Percentiles rank a stretch among this genome's conserved stretches.
These are phyloP conservation scores for Pomacea maculata DNA, from an alignment of 1,140 invertebrate species.

Conservation along the genomic window DNA sequence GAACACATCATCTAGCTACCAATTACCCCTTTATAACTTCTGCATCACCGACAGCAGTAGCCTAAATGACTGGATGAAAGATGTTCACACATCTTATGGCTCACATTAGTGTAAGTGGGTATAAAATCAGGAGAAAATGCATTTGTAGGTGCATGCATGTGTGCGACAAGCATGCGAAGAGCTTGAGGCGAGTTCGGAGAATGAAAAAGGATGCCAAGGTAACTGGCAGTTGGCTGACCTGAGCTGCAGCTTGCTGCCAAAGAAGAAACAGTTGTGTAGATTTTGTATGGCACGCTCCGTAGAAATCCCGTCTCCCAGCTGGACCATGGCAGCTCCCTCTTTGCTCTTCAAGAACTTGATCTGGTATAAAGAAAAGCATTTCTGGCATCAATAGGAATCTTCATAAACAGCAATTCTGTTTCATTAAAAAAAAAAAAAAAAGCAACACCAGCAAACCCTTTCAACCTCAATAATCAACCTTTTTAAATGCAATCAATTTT, in stretches of 20 bases:
- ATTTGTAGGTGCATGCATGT: too few species aligned
- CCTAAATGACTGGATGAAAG: too few species aligned
- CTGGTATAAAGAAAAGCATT: slow-evolving; percentile 69
- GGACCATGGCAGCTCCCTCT: slow-evolving; percentile 99
- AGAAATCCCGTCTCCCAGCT: slow-evolving; percentile 95
- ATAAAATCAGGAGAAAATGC: too few species aligned
- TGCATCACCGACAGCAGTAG: too few species aligned
- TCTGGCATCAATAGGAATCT: background rate
- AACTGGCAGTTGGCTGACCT: slow-evolving; percentile 64
- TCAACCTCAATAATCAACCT: background rate
- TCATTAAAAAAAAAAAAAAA: background rate
- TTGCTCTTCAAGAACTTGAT: slow-evolving; percentile 99
- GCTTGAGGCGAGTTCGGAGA: too few species aligned
- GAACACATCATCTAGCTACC: too few species aligned
- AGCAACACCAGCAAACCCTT: background rate
- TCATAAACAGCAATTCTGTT: background rate
- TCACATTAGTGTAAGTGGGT: too few species aligned
- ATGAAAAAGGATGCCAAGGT: too few species aligned
- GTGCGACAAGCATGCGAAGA: too few species aligned
- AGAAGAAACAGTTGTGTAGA: slow-evolving; percentile 91
- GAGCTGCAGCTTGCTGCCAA: slow-evolving; percentile 73
- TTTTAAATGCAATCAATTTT: background rate
- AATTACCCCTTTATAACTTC: too few species aligned
- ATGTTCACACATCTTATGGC: too few species aligned
- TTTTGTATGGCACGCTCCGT: slow-evolving; percentile 94